Percentiles rank a stretch among this genome's conserved stretches.
Evolutionary conservation across 2,113 vertebrate species (phyloP).

Genomic region (Psittacus erithacus): DNA sequence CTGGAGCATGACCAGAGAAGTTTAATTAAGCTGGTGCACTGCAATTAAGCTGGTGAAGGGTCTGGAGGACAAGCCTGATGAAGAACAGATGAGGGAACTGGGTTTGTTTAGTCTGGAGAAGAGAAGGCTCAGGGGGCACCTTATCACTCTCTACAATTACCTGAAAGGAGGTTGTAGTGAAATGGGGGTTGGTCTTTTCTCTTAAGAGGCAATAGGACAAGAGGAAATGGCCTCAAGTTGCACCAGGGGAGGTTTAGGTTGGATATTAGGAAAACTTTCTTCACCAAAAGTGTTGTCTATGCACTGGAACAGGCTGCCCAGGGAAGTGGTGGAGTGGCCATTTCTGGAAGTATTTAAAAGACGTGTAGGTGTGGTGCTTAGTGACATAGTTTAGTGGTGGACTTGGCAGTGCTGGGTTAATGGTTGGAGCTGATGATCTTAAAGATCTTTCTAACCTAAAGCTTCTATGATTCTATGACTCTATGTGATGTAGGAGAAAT

Average conservation of each 20-base stretch:
- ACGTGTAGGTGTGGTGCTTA: fast-evolving
- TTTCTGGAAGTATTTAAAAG: background rate
- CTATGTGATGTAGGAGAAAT: background rate
- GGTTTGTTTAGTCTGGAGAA: background rate
- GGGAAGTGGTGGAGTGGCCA: background rate
- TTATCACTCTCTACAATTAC: background rate
- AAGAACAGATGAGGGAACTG: background rate
- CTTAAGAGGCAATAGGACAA: background rate
- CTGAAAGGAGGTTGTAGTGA: background rate
- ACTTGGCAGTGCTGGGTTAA: background rate
- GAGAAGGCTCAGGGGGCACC: background rate
- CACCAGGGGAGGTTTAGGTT: background rate
- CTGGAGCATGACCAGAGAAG: background rate
- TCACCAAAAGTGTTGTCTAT: background rate
- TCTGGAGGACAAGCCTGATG: background rate
- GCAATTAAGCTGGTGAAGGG: fast-evolving
- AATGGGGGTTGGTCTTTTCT: background rate
- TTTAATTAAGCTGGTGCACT: no score
- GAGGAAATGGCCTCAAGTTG: background rate
- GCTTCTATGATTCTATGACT: background rate
- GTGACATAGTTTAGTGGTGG: background rate
- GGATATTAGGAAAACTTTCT: background rate
- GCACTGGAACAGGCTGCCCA: background rate
- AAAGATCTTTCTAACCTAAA: background rate
- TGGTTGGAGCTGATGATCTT: background rate